Base-by-base conservation (phyloP, 35 echinoderm and acorn worm species). In the Heliocidaris erythrogramma region DNA sequence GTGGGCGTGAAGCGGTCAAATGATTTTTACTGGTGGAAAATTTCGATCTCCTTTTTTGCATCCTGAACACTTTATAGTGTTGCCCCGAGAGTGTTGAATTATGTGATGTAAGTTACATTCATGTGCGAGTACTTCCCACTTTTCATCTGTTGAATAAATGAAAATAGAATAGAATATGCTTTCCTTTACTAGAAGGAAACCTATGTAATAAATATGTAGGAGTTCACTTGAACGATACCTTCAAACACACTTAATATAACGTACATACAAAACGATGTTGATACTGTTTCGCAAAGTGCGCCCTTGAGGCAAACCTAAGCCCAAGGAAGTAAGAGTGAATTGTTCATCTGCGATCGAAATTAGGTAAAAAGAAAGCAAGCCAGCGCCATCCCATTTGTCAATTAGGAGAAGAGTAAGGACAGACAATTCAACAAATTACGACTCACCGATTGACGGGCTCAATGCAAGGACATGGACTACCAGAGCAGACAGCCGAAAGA, bases 401-500 rank as follows among this genome's bases (percentile, higher is more conserved):
- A 48, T 89, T 89, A 89, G 87, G 87, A 47, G 47, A 48, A 48
- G 87, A 17, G 47, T 13, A 89, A 47, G 87, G 47, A 89, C 47
- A 89, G 47, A 48, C 47, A 48, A 89, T 89, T 32, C 87, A 89
- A 89, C 47, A 89, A 48, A 48, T 89, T 89, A 48, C 31, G 9
- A 89, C 87, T 89, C 87, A 89, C 87, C 87, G 31, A 89, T 89
- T 32, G 87, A 32, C 47, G 87, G 87, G 87, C 87, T 89, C 47
- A 89, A 13, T 2, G 87, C 87, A 48, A 89, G 87, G 47, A 89
- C 47, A 12, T 89, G 87, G 87, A 89, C 31, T n/a, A 89, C 24
- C 87, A 89, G 32, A 17, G 31, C 87, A 48, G 87, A 89, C 47
- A 89, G 29, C 30, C 87, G 87, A 89, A 89, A 89, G 47, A 47